Conservation (phyloP, 2,797 vertebrate genomes). For the Dallia pectoralis region DNA sequence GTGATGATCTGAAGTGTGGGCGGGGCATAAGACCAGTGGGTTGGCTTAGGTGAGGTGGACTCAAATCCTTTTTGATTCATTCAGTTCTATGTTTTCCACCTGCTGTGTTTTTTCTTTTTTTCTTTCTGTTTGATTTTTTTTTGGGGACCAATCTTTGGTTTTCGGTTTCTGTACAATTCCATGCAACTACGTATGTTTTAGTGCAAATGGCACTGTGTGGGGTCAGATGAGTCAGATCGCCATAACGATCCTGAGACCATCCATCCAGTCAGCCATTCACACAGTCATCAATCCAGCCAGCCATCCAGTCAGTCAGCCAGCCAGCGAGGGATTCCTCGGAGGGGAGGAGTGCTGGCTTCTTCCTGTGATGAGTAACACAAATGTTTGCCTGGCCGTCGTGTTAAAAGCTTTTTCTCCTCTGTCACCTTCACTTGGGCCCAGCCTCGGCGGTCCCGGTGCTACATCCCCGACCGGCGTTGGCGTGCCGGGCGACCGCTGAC, state of each 20-base stretch:
- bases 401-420: slow-evolving; percentile 68
- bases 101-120: background rate
- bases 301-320: slow-evolving; percentile 50
- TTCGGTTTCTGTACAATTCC: no score
- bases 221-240: slow-evolving; percentile 47
- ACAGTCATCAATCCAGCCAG: slow-evolving; percentile 45
- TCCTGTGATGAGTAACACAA: slow-evolving; percentile 59
- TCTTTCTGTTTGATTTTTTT: background rate
- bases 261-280: slow-evolving; percentile 51
- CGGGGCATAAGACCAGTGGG: slow-evolving; percentile 13
- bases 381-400: slow-evolving; percentile 66
- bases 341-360: slow-evolving; percentile 54
- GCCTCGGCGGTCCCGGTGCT: slow-evolving; percentile 59
- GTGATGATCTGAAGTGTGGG: slow-evolving; percentile 33
- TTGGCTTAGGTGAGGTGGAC: background rate
- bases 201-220: no score
- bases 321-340: slow-evolving; percentile 58
- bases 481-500: slow-evolving; percentile 55
- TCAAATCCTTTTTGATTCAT: background rate
- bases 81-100: background rate
- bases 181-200: no score
- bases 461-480: slow-evolving; percentile 41
- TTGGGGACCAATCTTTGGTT: no score
- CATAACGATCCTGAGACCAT: slow-evolving; percentile 54
- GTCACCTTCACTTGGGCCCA: slow-evolving; percentile 64